Evolutionary conservation across 1,140 invertebrate species (phyloP).

Genomic region (Danaus melanippus): DNA sequence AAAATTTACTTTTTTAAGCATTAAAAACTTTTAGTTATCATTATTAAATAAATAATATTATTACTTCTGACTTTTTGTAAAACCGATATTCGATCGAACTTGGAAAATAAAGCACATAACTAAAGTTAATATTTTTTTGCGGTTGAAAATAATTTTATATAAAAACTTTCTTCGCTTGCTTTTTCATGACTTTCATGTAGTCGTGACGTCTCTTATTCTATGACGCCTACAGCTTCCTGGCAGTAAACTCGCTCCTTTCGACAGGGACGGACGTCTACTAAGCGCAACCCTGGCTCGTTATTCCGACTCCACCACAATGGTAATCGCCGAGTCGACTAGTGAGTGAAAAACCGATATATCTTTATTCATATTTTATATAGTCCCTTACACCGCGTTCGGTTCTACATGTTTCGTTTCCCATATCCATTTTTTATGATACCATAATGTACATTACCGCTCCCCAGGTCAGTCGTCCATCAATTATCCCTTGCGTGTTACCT

Average conservation of each 20-base stretch:
- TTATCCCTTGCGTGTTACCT: constrained; percentile 27
- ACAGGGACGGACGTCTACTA: constrained; percentile 26
- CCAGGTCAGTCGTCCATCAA: constrained; percentile 37
- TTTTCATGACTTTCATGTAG: background rate
- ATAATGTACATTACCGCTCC: constrained; percentile 8
- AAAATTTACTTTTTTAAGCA: no score
- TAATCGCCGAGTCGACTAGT: constrained; percentile 39
- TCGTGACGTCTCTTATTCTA: constrained; percentile 19
- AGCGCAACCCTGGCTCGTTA: constrained; percentile 43
- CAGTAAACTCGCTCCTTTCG: constrained; percentile 31
- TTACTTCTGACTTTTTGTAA: no score
- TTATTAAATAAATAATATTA: no score
- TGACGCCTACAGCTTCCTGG: constrained; percentile 28
- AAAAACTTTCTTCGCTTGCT: constrained; percentile 12
- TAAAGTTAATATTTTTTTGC: no score
- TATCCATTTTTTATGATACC: constrained; percentile 47
- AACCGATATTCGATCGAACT: no score
- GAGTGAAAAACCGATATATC: constrained; percentile 13
- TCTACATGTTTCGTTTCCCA: constrained; percentile 47
- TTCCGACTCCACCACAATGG: constrained; percentile 52
- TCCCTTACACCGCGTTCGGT: constrained; percentile 8
- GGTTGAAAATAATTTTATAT: background rate
- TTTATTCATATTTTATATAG: no score
- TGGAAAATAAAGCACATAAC: no score
- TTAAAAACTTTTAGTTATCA: no score